Conservation (phyloP, 2,888 invertebrate species). For the Eristalis arbustorum region DNA sequence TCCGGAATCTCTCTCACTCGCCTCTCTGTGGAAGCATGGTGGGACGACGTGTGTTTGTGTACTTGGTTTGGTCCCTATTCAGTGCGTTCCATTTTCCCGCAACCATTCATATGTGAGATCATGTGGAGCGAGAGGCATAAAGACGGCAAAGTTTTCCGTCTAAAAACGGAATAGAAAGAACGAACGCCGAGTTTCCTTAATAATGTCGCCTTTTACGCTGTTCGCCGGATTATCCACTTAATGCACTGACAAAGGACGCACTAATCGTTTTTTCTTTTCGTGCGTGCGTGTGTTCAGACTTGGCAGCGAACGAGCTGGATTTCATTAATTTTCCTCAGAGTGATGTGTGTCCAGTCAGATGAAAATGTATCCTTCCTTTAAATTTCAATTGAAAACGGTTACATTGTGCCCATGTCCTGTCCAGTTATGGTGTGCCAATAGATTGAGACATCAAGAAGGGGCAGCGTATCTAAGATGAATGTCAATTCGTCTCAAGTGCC, state of each 20-base stretch:
- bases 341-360: constrained; percentile 58
- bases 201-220: constrained; percentile 69
- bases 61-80: constrained; percentile 47
- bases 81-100: constrained; percentile 68
- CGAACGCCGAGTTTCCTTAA: constrained; percentile 50
- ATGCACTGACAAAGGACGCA: constrained; percentile 63
- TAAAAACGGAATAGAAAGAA: constrained; percentile 19
- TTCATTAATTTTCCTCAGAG: constrained; percentile 62
- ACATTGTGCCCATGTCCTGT: constrained; percentile 30
- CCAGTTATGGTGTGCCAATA: constrained; percentile 2
- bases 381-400: constrained; percentile 53
- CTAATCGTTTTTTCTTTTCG: constrained; percentile 59
- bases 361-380: constrained; percentile 30
- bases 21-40: constrained; percentile 48
- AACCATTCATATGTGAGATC: constrained; percentile 63
- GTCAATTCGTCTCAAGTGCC: constrained; percentile 59
- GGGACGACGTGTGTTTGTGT: constrained; percentile 53
- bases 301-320: constrained; percentile 22
- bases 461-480: constrained; percentile 53
- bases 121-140: constrained; percentile 49
- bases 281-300: not conserved
- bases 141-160: constrained; percentile 26
- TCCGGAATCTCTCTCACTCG: constrained; percentile 71
- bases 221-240: constrained; percentile 69
- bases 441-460: constrained; percentile 52